Evolutionary conservation across 2,797 vertebrate genomes (phyloP).

Genomic region (Melanotaenia pygmaea): DNA sequence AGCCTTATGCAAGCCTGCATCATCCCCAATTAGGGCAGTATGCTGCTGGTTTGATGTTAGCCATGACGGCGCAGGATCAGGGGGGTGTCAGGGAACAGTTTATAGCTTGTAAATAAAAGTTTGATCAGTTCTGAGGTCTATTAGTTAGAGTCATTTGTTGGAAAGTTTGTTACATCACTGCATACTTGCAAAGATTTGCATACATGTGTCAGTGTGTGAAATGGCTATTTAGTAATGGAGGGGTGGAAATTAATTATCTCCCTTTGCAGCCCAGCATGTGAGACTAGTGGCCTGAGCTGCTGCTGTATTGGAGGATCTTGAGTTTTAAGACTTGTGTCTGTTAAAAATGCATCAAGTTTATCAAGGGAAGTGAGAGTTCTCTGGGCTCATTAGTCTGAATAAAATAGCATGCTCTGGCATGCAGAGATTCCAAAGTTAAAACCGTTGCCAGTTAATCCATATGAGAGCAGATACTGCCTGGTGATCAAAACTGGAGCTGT

Average conservation of each 20-base stretch:
- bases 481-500: constrained; percentile 77
- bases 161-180: constrained; percentile 59
- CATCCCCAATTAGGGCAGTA: constrained; percentile 55
- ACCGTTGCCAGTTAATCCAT: constrained; percentile 81
- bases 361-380: constrained; percentile 79
- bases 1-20: constrained; percentile 29
- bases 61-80: constrained; percentile 25
- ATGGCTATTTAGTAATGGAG: constrained; percentile 23
- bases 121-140: constrained; percentile 63
- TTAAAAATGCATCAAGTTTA: constrained; percentile 86
- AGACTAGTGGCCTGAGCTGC: constrained; percentile 57
- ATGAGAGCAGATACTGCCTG: constrained; percentile 77
- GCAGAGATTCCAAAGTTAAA: constrained; percentile 74
- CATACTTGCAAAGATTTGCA: constrained; percentile 13
- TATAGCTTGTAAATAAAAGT: constrained; percentile 47
- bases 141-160: constrained; percentile 57
- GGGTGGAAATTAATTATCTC: constrained; percentile 50
- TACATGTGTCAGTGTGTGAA: constrained; percentile 11
- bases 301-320: constrained; percentile 59
- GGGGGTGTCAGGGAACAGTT: constrained; percentile 26
- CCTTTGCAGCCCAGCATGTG: constrained; percentile 44
- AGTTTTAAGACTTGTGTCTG: constrained; percentile 72
- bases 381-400: constrained; percentile 83
- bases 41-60: constrained; percentile 48
- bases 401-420: constrained; percentile 79